These are phyloP conservation scores for Lepisosteus osseus DNA, from an alignment of 2,113 vertebrate species.

Conservation along the genomic window DNA sequence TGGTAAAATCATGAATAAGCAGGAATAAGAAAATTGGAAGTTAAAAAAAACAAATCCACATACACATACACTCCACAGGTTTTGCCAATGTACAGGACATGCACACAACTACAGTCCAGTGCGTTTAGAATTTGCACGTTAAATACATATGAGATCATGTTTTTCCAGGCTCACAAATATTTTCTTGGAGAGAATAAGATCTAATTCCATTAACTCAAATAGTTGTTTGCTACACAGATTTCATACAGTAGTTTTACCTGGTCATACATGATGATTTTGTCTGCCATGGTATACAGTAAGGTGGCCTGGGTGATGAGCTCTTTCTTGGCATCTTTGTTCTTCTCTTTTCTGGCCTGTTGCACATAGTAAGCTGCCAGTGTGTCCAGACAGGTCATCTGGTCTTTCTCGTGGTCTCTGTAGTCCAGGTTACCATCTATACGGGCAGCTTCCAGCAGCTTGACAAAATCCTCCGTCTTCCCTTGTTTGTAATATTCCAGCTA, in stretches of 20 bases:
- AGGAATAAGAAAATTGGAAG: background rate
- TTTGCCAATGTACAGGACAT: too few species aligned
- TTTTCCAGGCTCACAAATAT: too few species aligned
- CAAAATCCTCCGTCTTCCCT: conserved; percentile 97
- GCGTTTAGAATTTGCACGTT: too few species aligned
- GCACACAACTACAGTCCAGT: background rate
- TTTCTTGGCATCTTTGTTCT: conserved; percentile 98
- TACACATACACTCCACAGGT: too few species aligned
- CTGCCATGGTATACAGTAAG: conserved; percentile 95
- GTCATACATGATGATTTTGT: conserved; percentile 99
- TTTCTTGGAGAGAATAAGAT: too few species aligned
- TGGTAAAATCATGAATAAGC: conserved; percentile 48
- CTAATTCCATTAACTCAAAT: too few species aligned
- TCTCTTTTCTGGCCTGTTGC: conserved; percentile 94
- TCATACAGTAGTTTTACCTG: conserved; percentile 71
- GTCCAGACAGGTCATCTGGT: conserved; percentile 98
- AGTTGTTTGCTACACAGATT: too few species aligned
- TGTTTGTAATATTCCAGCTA: conserved; percentile 98
- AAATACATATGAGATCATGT: too few species aligned
- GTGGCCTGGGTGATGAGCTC: conserved; percentile 98
- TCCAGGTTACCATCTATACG: conserved; percentile 97
- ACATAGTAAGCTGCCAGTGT: conserved; percentile 97
- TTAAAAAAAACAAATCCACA: background rate
- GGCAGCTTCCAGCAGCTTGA: conserved; percentile 94
- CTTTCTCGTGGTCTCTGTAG: conserved; percentile 97